A percentile compares a stretch with the other conserved stretches of the same genome.
These are phyloP conservation scores for Incurvaria masculella DNA, from an alignment of 2,888 invertebrate species.

Conservation along the genomic window DNA sequence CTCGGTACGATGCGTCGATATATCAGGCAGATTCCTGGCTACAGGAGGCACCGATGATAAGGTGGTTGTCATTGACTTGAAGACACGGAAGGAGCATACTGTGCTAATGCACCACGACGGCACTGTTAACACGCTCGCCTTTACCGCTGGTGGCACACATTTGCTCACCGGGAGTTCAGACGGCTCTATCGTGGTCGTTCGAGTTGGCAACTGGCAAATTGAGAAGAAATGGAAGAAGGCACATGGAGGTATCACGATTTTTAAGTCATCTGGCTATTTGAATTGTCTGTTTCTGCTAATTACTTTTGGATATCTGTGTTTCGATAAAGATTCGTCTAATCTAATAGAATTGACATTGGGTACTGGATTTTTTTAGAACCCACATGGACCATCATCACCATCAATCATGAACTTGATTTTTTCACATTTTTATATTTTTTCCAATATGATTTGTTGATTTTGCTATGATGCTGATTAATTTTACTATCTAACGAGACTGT, in stretches of 20 bases:
- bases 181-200: slow-evolving; percentile 76
- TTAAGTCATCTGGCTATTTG: too few species aligned
- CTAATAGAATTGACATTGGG: too few species aligned
- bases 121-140: slow-evolving; percentile 75
- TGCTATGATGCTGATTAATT: too few species aligned
- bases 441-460: too few species aligned
- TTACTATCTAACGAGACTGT: too few species aligned
- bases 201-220: slow-evolving; percentile 81
- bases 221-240: slow-evolving; percentile 81
- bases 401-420: too few species aligned
- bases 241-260: slow-evolving; percentile 79
- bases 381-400: too few species aligned
- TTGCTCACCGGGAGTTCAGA: slow-evolving; percentile 83
- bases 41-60: slow-evolving; percentile 90
- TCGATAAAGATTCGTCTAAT: too few species aligned
- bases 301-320: too few species aligned
- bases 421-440: too few species aligned
- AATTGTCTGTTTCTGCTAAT: too few species aligned
- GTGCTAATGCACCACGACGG: slow-evolving; percentile 80
- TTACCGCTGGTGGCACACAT: slow-evolving; percentile 74
- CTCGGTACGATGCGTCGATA: slow-evolving; percentile 71
- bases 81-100: slow-evolving; percentile 72
- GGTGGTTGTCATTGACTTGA: slow-evolving; percentile 81
- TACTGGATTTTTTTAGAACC: too few species aligned
- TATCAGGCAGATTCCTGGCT: slow-evolving; percentile 70